Percentiles rank a stretch among this genome's conserved stretches.
Conservation (phyloP, 2,888 invertebrate species). For the Neoascia interrupta region DNA sequence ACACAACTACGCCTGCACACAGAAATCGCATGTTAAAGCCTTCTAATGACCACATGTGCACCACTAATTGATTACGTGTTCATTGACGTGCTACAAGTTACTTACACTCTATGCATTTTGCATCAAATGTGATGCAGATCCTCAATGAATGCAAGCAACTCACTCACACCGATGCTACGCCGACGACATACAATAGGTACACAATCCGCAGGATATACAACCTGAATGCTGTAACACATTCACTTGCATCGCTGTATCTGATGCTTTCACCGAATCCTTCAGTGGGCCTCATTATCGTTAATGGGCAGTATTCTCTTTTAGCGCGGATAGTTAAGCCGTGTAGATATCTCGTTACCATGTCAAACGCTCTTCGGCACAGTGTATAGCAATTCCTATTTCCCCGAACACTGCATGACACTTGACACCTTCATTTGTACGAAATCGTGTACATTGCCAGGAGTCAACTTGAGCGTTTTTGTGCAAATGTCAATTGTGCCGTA, state of each 20-base stretch:
- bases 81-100: constrained; percentile 19
- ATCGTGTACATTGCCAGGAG: constrained; percentile 14
- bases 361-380: no score
- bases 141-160: no score
- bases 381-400: no score
- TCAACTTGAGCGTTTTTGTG: constrained; percentile 36
- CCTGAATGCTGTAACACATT: no score
- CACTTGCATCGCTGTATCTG: no score
- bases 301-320: constrained; percentile 17
- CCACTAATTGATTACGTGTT: constrained; percentile 21
- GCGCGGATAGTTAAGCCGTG: no score
- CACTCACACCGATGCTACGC: no score
- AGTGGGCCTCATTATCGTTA: constrained; percentile 36
- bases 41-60: no score
- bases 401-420: constrained; percentile 31
- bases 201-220: no score
- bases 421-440: constrained; percentile 27
- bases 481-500: constrained; percentile 30
- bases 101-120: not conserved
- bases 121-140: not conserved
- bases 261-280: constrained; percentile 16
- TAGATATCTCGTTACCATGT: no score
- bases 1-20: no score
- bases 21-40: no score
- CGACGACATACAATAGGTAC: constrained; percentile 13